phyloP scores from a whole-genome alignment of 2,797 vertebrate genomes.

The Alca torda region DNA sequence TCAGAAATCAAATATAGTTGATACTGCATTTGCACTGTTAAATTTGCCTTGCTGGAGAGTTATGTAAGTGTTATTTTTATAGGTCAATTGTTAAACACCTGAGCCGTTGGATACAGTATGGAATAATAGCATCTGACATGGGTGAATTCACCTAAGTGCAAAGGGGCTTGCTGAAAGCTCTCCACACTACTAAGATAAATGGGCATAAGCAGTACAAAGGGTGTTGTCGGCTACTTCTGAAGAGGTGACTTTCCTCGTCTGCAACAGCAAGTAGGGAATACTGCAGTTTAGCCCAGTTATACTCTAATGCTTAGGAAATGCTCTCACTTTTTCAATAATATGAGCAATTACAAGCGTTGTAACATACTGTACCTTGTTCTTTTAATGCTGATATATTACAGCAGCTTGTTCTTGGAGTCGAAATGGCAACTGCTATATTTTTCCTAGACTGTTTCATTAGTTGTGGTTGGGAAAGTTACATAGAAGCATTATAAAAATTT shows the following conservation, averaged over 20 bases:
- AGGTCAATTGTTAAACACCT: constrained; percentile 43
- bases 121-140: background rate
- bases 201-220: background rate
- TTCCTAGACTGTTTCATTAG: constrained; percentile 63
- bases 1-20: constrained; percentile 2
- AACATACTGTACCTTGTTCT: constrained; percentile 39
- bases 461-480: constrained; percentile 58
- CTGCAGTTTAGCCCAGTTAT: constrained; percentile 9
- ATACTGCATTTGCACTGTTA: constrained; percentile 53
- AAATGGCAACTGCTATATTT: constrained; percentile 61
- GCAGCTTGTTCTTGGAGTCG: constrained; percentile 37
- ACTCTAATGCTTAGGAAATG: constrained; percentile 36
- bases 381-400: constrained; percentile 22
- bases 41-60: constrained; percentile 53
- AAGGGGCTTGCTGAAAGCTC: background rate
- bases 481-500: constrained; percentile 67
- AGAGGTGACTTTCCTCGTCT: background rate
- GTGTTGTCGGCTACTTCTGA: background rate
- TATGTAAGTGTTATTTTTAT: constrained; percentile 61
- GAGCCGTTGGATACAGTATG: constrained; percentile 2
- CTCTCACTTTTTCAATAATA: constrained; percentile 16
- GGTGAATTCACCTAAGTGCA: background rate
- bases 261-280: constrained; percentile 6
- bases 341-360: constrained; percentile 9
- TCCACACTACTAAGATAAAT: background rate